Conservation (phyloP, 2,888 invertebrate genomes). For the Adela reaumurella region DNA sequence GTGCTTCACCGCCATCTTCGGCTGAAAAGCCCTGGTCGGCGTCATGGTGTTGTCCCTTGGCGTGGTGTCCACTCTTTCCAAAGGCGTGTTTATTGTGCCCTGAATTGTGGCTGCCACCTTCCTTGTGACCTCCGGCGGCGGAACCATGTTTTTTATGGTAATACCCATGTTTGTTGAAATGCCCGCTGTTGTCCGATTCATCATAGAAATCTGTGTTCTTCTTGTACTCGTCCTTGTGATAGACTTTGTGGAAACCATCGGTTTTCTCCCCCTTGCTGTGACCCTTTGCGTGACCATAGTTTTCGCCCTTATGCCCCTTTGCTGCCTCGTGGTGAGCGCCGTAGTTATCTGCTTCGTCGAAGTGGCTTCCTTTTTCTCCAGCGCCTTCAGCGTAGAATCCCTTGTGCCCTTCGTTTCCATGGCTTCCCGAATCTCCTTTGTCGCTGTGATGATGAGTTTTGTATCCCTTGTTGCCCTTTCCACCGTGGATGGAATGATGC, state of each 20-base stretch:
- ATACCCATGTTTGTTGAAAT: constrained; percentile 61
- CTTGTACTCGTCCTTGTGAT: constrained; percentile 74
- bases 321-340: constrained; percentile 52
- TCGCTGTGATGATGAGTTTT: constrained; percentile 48
- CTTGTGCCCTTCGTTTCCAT: constrained; percentile 49
- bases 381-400: constrained; percentile 50
- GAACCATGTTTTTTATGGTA: constrained; percentile 51
- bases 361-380: constrained; percentile 52
- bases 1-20: constrained; percentile 53
- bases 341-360: constrained; percentile 52
- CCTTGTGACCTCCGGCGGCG: constrained; percentile 52
- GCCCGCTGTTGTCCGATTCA: constrained; percentile 63
- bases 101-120: constrained; percentile 53
- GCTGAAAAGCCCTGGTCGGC: constrained; percentile 53
- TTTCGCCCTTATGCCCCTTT: constrained; percentile 52
- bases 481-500: constrained; percentile 49
- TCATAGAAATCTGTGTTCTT: constrained; percentile 76
- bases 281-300: constrained; percentile 56
- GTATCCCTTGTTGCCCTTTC: constrained; percentile 56
- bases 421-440: constrained; percentile 53
- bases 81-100: constrained; percentile 47
- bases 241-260: constrained; percentile 69
- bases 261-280: constrained; percentile 68
- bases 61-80: constrained; percentile 55
- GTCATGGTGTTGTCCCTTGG: constrained; percentile 54